Percentiles rank a stretch among this genome's conserved stretches.
Conservation (phyloP, 2,888 invertebrate genomes). For the Latrodectus hesperus region DNA sequence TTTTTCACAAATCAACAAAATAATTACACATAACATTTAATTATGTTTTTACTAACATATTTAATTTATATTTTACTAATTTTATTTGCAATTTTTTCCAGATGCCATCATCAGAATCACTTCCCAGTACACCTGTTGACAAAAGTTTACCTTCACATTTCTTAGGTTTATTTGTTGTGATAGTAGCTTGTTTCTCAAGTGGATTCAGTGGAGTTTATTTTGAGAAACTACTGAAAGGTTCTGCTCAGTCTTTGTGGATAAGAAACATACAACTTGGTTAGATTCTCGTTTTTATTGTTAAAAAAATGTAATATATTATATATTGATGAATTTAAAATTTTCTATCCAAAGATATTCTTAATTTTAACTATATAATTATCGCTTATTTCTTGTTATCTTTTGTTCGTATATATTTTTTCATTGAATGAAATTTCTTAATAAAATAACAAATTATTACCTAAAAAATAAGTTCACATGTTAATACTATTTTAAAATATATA, state of each 20-base stretch:
- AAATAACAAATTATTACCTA: no score
- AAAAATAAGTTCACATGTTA: no score
- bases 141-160: slow-evolving; percentile 70
- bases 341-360: no score
- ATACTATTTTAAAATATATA: no score
- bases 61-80: neutral
- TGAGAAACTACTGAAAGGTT: slow-evolving; percentile 77
- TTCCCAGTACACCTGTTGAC: slow-evolving; percentile 12
- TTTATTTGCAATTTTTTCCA: neutral
- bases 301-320: no score
- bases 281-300: slow-evolving; percentile 33
- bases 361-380: no score
- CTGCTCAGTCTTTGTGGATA: slow-evolving; percentile 76
- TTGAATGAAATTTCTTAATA: no score
- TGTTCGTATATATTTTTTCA: no score
- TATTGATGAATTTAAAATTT: no score
- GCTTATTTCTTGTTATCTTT: no score
- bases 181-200: slow-evolving; percentile 77
- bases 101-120: slow-evolving; percentile 67
- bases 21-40: no score
- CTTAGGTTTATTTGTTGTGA: slow-evolving; percentile 76
- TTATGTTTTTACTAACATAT: neutral
- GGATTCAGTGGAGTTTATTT: slow-evolving; percentile 79
- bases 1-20: no score
- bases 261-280: slow-evolving; percentile 77